Evolutionary conservation across 2,113 vertebrate genomes (phyloP).

Genomic region (Andinoacara biseriatus): DNA sequence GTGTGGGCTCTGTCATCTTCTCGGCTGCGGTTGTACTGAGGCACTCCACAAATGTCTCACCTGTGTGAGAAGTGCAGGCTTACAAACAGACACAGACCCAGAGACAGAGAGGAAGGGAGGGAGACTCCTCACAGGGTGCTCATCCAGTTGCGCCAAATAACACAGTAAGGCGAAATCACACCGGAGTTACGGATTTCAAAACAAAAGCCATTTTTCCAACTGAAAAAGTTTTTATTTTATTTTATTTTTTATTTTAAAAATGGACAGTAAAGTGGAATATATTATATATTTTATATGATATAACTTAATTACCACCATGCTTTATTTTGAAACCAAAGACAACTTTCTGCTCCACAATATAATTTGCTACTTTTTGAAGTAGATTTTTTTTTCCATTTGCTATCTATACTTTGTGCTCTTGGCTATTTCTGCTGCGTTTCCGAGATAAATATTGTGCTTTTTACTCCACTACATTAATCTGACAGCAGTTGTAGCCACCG

Average conservation of each 20-base stretch:
- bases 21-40: constrained; percentile 37
- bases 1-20: constrained; percentile 75
- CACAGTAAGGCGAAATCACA: background rate
- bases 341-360: background rate
- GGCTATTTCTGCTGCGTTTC: background rate
- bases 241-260: too few relatives aligned
- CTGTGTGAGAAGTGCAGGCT: constrained; percentile 65
- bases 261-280: background rate
- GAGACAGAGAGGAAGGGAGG: constrained; percentile 7
- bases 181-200: constrained; percentile 46
- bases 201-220: constrained; percentile 12
- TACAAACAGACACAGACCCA: constrained; percentile 15
- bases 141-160: constrained; percentile 29
- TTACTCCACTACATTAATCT: background rate
- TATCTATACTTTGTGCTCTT: background rate
- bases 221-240: background rate
- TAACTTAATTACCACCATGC: background rate
- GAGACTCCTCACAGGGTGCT: constrained; percentile 25
- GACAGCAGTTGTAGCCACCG: background rate
- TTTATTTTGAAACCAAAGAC: background rate
- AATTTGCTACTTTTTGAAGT: constrained; percentile 1
- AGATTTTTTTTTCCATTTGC: background rate
- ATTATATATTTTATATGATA: background rate
- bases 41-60: constrained; percentile 73
- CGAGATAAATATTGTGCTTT: background rate